Conservation (phyloP, 2,888 invertebrate genomes). For the Auanema freiburgensis region DNA sequence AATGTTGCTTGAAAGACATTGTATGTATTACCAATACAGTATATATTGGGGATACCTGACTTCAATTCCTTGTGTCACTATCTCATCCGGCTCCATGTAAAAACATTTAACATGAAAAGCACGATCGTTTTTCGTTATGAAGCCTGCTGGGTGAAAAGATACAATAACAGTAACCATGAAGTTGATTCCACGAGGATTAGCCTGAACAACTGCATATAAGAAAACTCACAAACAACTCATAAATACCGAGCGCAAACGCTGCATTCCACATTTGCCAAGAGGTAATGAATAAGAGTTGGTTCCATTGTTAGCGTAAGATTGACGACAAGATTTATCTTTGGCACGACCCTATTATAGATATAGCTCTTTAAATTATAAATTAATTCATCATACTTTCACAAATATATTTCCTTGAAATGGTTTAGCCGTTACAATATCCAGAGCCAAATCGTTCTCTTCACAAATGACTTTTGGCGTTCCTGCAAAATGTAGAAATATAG, state of each 20-base stretch:
- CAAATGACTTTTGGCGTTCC: constrained; percentile 62
- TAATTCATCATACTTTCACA: constrained; percentile 42
- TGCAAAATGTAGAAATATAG: no score
- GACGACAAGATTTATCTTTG: constrained; percentile 59
- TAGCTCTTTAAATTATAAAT: neutral
- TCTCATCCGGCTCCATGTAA: constrained; percentile 64
- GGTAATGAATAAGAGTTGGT: constrained; percentile 58
- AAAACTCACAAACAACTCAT: neutral
- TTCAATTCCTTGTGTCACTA: constrained; percentile 59
- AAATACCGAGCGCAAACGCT: constrained; percentile 56
- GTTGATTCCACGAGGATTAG: constrained; percentile 62
- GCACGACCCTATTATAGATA: constrained; percentile 44
- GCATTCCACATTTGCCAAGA: constrained; percentile 64
- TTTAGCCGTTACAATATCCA: constrained; percentile 58
- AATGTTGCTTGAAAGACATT: constrained; percentile 45
- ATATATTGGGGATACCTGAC: constrained; percentile 51
- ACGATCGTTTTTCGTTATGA: constrained; percentile 63
- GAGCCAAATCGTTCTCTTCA: constrained; percentile 59
- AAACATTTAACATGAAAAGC: constrained; percentile 63
- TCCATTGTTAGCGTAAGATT: constrained; percentile 55
- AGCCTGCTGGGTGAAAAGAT: constrained; percentile 62
- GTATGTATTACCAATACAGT: neutral
- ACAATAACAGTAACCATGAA: constrained; percentile 63
- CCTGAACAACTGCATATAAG: no score
- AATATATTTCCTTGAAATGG: constrained; percentile 63